Base-by-base conservation (phyloP, 1,140 invertebrate genomes). In the Tetramorium simillimum region DNA sequence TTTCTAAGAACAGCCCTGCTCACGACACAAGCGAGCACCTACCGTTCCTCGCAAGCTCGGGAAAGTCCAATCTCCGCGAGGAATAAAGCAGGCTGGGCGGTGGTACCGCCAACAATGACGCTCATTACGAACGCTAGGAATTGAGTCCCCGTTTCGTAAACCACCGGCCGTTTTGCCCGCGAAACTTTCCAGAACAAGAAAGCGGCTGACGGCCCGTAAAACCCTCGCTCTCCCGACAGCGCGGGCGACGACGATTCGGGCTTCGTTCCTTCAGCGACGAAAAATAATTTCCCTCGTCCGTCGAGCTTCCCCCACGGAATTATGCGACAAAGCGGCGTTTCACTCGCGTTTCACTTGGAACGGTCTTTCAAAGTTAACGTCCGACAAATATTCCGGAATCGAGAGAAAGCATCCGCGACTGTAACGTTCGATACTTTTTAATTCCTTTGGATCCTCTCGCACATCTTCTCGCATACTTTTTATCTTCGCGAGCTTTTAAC, bases 91-190 rank as follows among this genome's bases (percentile, higher is more conserved):
- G 10, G 21, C 60, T 16, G 63, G 40, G 43, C 70, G 56, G 60
- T 40, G 33, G 84, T 69, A 87, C 24, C 69, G 81, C 51, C 88
- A 88, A 92, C 90, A 92, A 92, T 91, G 76, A 85, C 82, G 77
- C 87, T 92, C 92, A 92, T 92, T 91, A 91, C 86, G 73, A 76
- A 84, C 69, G 69, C 75, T 63, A 75, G 60, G 67, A 87, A 92
- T 90, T 85, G 86, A 86, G 73, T 88, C 65, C 65, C 77, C 78
- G 89, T 92, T 89, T 88, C 89, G 88, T 89, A 87, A 92, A 92
- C 88, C 82, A 85, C 81, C 76, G n/a, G 51, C 72, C 69, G 77
- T 86, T 72, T 78, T 58, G 62, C 16, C 24, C 80, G 53, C 28
- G n/a, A 43, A 60, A 84, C n/a, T 56, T 70, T 69, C n/a, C 28